Evolutionary conservation across 2,113 vertebrate species (phyloP), one percentile per base, ranked within the genome.

Genomic region (Piprites chloris): DNA sequence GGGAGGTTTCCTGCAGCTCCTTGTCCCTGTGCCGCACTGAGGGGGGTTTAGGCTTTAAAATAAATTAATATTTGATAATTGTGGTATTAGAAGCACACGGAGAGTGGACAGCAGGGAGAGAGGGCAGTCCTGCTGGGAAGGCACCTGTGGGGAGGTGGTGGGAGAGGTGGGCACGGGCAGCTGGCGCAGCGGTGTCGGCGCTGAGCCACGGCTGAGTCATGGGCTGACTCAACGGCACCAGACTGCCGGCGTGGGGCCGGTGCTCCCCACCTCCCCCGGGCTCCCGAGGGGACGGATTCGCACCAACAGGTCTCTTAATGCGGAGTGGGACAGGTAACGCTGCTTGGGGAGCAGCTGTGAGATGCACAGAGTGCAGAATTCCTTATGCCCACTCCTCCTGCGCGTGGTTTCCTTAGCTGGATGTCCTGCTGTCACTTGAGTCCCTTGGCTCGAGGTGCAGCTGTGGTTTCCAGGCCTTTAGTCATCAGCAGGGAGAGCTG

Each of bases 191-290:
- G 15, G 46, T n/a, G 17, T 69, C 42, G 63, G 84, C 20, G 71
- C 82, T 72, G 84, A 95, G 91, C 76, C 61, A 8, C 37, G 55
- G 85, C 94, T 97, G 95, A 97, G 86, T 94, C 94, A 96, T 2
- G 72, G 74, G 62, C 89, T 96, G 96, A 93, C 67, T 92, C 94
- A 95, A 87, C 24, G 28, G 91, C 92, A 93, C 77, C 84, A 85
- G 91, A 11, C 86, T 85, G 75, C 69, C 28, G 30, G 85, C 32
- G 8, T 23, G 6, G 76, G 58, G 55, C 72, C 3, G 15, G 78
- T 5, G 2, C 90, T 86, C 67, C 81, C 66, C 39, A 1, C n/a
- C 81, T 84, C 49, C 87, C 62, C 1, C 1, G 8, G 92, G 71
- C 87, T 37, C 39, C 41, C 20, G 13, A 32, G 62, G 26, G 72